Conservation (phyloP, 2,113 vertebrate species). For the Geothlypis trichas region DNA sequence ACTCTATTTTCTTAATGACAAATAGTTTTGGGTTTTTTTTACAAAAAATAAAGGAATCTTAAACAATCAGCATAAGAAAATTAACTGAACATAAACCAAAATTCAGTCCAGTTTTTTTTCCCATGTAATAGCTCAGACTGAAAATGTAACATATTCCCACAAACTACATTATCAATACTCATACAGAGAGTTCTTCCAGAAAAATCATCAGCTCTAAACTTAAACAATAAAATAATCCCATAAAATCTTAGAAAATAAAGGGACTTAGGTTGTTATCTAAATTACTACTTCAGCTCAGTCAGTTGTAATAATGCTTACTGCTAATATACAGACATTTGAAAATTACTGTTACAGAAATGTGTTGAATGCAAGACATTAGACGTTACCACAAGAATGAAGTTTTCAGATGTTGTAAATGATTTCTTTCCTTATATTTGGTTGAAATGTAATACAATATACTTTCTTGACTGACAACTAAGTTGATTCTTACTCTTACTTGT, state of each 20-base stretch:
- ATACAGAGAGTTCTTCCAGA: background rate
- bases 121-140: background rate
- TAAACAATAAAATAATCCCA: background rate
- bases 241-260: background rate
- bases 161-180: background rate
- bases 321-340: background rate
- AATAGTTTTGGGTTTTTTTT: background rate
- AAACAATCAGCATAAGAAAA: background rate
- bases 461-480: background rate
- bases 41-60: background rate
- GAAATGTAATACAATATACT: background rate
- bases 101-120: background rate
- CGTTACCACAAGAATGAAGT: background rate
- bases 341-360: background rate
- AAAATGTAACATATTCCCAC: background rate
- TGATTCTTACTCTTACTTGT: background rate
- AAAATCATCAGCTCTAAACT: background rate
- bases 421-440: background rate
- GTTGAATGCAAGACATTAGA: background rate
- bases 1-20: background rate
- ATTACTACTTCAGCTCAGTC: background rate
- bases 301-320: background rate
- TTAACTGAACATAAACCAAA: background rate
- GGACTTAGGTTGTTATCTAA: background rate
- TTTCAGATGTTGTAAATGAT: background rate